These are phyloP conservation scores for Morone chrysops DNA, from an alignment of 2,113 vertebrate genomes.

Conservation along the genomic window DNA sequence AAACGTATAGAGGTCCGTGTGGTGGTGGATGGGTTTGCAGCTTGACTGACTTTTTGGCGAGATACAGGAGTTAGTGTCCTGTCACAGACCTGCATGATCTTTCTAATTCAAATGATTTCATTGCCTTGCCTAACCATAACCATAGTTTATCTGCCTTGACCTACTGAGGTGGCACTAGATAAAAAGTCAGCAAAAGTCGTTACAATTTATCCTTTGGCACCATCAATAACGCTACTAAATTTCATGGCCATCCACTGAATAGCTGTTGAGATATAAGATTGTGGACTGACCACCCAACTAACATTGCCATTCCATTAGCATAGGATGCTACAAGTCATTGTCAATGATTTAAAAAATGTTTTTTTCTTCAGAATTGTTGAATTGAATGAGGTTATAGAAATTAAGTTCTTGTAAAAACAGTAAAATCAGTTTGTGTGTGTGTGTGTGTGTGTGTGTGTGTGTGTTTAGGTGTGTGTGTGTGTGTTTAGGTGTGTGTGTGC, in stretches of 20 bases:
- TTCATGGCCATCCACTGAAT: not conserved
- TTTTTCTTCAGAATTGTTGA: too few relatives aligned
- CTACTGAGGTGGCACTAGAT: not conserved
- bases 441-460: too few relatives aligned
- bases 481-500: too few relatives aligned
- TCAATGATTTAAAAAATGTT: not conserved
- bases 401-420: too few relatives aligned
- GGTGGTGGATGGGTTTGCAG: not conserved
- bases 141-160: not conserved
- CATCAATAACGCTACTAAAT: not conserved
- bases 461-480: too few relatives aligned
- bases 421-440: too few relatives aligned
- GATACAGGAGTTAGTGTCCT: not conserved
- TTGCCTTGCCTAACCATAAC: not conserved
- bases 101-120: not conserved
- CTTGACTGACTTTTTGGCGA: not conserved
- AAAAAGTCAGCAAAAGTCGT: not conserved
- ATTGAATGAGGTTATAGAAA: too few relatives aligned
- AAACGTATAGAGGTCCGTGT: not conserved
- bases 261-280: not conserved
- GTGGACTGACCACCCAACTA: too few relatives aligned
- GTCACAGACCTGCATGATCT: not conserved
- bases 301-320: too few relatives aligned
- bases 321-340: not conserved
- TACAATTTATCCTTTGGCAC: not conserved